Evolutionary conservation across 1,140 invertebrate genomes (phyloP), one percentile per base, ranked within the genome.

Genomic region (Prorops nasuta): DNA sequence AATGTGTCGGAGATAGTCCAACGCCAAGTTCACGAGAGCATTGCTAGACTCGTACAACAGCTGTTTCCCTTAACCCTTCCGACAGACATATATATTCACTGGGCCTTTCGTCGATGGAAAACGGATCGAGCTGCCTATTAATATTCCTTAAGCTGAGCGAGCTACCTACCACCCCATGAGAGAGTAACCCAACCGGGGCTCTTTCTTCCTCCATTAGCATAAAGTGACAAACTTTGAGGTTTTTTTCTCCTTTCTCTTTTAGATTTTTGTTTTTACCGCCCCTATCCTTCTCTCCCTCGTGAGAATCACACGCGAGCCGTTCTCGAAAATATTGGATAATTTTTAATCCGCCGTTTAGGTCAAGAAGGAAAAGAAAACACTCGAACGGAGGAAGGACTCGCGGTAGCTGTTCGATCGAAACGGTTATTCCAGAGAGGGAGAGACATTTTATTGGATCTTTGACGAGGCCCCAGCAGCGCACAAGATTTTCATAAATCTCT

Each of bases 401-500:
- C 10, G 24, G 10, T 10, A 10, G 24, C 10, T 28, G 24, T 10
- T 4, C 24, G 24, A 28, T 28, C 24, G 24, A 28, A 10, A 10
- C 10, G 4, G 24, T 28, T 28, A 28, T 22, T 50, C n/a, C n/a
- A n/a, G n/a, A n/a, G n/a, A n/a, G n/a, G n/a, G n/a, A n/a, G n/a
- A n/a, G n/a, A n/a, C n/a, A n/a, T n/a, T n/a, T n/a, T n/a, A n/a
- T n/a, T n/a, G n/a, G n/a, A n/a, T n/a, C n/a, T n/a, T n/a, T n/a
- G n/a, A n/a, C n/a, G n/a, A n/a, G n/a, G n/a, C 24, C 10, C 45
- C 37, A 31, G 28, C 46, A 43, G 43, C 1, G 35, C 15, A 9
- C 3, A 35, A 21, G 47, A 67, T 71, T 71, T 71, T 68, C 68
- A 71, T 71, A 68, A 71, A 71, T 69, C 61, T 60, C 63, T 42